These are phyloP conservation scores for Forbesichthys papilliferus DNA, from an alignment of 2,113 vertebrate species.

Conservation along the genomic window DNA sequence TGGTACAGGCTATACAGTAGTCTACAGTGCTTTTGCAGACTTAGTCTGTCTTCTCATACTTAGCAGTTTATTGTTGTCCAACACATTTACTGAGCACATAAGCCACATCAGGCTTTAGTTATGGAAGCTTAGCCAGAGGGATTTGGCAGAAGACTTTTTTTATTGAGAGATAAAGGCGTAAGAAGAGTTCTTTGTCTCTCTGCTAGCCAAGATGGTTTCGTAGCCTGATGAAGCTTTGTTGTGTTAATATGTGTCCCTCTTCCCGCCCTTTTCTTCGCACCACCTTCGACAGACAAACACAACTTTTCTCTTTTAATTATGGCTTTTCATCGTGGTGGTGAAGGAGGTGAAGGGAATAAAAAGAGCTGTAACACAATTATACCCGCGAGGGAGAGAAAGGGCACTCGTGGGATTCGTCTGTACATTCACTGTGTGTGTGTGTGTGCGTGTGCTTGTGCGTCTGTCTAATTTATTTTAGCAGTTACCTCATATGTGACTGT, in stretches of 20 bases:
- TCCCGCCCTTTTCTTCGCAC: slow-evolving; percentile 18
- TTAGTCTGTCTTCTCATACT: slow-evolving; percentile 37
- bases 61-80: slow-evolving; percentile 53
- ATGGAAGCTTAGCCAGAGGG: slow-evolving; percentile 61
- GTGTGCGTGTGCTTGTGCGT: slow-evolving; percentile 7
- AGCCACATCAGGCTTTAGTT: slow-evolving; percentile 57
- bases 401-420: slow-evolving; percentile 29
- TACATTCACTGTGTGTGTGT: slow-evolving; percentile 6
- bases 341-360: slow-evolving; percentile 48
- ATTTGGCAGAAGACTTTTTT: slow-evolving; percentile 54
- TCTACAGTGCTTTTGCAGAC: slow-evolving; percentile 2
- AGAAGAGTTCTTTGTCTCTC: slow-evolving; percentile 58
- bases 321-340: slow-evolving; percentile 61
- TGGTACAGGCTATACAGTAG: slow-evolving; percentile 28
- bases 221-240: slow-evolving; percentile 57
- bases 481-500: neutral
- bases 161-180: slow-evolving; percentile 52
- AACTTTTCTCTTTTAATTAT: slow-evolving; percentile 69
- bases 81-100: slow-evolving; percentile 39
- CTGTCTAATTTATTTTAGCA: neutral
- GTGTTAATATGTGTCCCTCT: slow-evolving; percentile 47
- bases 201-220: slow-evolving; percentile 51
- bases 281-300: slow-evolving; percentile 43
- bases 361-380: slow-evolving; percentile 62
- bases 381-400: slow-evolving; percentile 41